These are phyloP conservation scores for Podarcis muralis DNA, from an alignment of 2,113 vertebrate species.

Conservation along the genomic window DNA sequence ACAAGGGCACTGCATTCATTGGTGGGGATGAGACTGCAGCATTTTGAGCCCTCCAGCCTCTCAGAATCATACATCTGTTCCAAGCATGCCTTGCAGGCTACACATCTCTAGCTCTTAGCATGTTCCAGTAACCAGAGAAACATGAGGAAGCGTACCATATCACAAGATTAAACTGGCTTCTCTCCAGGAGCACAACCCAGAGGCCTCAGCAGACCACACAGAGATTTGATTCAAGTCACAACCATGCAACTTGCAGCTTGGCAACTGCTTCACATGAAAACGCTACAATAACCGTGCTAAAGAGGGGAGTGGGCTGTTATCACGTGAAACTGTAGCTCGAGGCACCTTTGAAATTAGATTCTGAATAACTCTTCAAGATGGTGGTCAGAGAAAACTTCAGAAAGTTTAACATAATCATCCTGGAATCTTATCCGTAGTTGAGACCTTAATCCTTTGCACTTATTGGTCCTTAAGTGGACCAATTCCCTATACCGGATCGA, in stretches of 20 bases:
- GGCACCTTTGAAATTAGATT: not conserved
- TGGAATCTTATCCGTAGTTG: not conserved
- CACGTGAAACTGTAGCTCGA: not conserved
- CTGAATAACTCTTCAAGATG: too few relatives aligned
- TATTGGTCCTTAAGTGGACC: too few relatives aligned
- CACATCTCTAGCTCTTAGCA: too few relatives aligned
- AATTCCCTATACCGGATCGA: too few relatives aligned
- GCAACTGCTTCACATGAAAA: not conserved
- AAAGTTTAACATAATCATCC: not conserved
- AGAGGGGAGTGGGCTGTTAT: not conserved
- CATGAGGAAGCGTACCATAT: not conserved
- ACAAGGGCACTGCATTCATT: too few relatives aligned
- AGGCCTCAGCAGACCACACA: not conserved
- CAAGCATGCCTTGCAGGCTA: too few relatives aligned
- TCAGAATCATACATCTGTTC: too few relatives aligned
- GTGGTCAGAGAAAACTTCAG: not conserved
- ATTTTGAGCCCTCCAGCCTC: too few relatives aligned
- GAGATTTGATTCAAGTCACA: not conserved
- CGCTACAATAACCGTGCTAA: not conserved
- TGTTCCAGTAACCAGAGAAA: not conserved
- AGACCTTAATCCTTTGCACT: not conserved
- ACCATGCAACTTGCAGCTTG: not conserved
- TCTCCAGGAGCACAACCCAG: not conserved
- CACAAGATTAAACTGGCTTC: not conserved
- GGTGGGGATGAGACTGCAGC: too few relatives aligned